A percentile compares a stretch with the other conserved stretches of the same genome.
phyloP scores from a whole-genome alignment of 2,797 vertebrate genomes.

The Adrianichthys oophorus region DNA sequence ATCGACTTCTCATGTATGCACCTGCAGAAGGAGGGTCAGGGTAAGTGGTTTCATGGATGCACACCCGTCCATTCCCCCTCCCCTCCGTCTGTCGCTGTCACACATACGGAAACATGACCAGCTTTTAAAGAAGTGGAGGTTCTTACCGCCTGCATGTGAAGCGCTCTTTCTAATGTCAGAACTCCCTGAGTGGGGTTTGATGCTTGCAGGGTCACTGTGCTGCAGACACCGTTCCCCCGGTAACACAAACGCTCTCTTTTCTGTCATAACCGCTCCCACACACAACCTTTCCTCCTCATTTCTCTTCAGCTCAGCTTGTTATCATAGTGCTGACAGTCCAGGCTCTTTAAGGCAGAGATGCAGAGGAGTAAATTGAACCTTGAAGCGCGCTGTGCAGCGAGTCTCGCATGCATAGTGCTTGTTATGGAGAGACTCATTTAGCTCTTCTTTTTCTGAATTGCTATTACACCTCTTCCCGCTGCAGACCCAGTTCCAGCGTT shows the following conservation, averaged over 20 bases:
- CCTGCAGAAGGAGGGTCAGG: constrained; percentile 93
- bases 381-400: constrained; percentile 5
- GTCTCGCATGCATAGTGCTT: neutral
- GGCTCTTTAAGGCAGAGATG: constrained; percentile 16
- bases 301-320: constrained; percentile 22
- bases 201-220: constrained; percentile 11
- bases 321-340: constrained; percentile 19
- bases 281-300: neutral
- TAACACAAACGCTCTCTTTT: constrained; percentile 24
- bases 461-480: constrained; percentile 15
- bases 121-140: too few species aligned
- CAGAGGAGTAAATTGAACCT: constrained; percentile 8
- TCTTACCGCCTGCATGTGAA: constrained; percentile 23
- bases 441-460: neutral
- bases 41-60: constrained; percentile 86
- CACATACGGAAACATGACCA: too few species aligned
- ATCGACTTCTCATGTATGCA: constrained; percentile 99
- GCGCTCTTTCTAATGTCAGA: neutral
- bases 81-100: neutral
- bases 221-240: constrained; percentile 6
- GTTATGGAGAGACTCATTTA: neutral
- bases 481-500: constrained; percentile 93
- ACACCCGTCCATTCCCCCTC: constrained; percentile 32
- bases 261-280: constrained; percentile 2
- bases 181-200: too few species aligned